Base-by-base conservation (phyloP, 2,888 invertebrate species). In the Hedychridium roseum region DNA sequence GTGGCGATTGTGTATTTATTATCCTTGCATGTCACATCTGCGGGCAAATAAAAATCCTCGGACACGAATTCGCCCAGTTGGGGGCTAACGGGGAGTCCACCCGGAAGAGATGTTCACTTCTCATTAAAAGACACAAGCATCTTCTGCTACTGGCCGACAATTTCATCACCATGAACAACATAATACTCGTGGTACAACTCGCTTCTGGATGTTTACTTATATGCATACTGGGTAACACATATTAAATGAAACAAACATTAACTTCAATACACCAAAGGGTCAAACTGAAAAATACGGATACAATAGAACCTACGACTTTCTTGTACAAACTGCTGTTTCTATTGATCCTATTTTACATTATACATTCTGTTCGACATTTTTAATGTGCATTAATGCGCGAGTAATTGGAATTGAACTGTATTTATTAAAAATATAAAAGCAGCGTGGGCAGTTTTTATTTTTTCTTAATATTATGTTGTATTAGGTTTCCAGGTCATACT, bases 401-500 rank as follows among this genome's bases (percentile, higher is more conserved):
- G 31, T 43, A 23, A 38, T 39, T 44, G 6, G 26, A 31, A 23
- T 32, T 43, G 38, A 9, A 5, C 2, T 18, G 39, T 14, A 5
- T n/a, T n/a, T n/a, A n/a, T n/a, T n/a, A n/a, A n/a, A n/a, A n/a
- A n/a, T n/a, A n/a, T n/a, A n/a, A n/a, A n/a, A n/a, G n/a, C n/a
- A n/a, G n/a, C n/a, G n/a, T n/a, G n/a, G n/a, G n/a, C n/a, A n/a
- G n/a, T n/a, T n/a, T n/a, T n/a, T n/a, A n/a, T n/a, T n/a, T n/a
- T n/a, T n/a, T n/a, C n/a, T n/a, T n/a, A n/a, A n/a, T n/a, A n/a
- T n/a, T n/a, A n/a, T n/a, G n/a, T n/a, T n/a, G n/a, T n/a, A n/a
- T n/a, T 40, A 62, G 64, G 64, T 31, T 51, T 64, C 26, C 58
- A 50, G 26, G 48, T 58, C 11, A 37, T 62, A 6, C 16, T 58